Conservation (phyloP, 2,797 vertebrate species). For the Sparus aurata region DNA sequence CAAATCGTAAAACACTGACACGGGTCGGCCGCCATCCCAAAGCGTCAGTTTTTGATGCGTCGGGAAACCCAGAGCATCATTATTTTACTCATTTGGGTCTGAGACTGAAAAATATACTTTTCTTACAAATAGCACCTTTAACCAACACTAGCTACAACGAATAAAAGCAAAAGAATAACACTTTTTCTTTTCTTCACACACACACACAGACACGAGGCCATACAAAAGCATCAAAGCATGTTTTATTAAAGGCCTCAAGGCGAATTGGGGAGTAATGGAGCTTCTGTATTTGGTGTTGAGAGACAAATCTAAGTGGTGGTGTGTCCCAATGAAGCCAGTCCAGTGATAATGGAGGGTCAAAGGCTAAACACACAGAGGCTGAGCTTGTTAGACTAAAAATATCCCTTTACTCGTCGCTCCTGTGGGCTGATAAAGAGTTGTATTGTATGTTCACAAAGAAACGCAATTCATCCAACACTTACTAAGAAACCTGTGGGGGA, state of each 20-base stretch:
- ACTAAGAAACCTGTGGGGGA: conserved; percentile 46
- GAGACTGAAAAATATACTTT: no score
- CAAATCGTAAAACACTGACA: no score
- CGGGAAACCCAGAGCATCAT: no score
- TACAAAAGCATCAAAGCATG: conserved; percentile 38
- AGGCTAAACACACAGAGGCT: conserved; percentile 36
- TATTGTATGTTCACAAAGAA: conserved; percentile 31
- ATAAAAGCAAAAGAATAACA: not conserved
- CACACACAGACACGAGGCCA: not conserved
- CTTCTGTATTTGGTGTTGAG: conserved; percentile 25
- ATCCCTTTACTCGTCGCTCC: conserved; percentile 29
- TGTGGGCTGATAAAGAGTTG: conserved; percentile 24
- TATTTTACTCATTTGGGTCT: no score
- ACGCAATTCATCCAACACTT: conserved; percentile 39
- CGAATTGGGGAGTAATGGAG: conserved; percentile 30
- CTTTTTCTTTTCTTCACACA: not conserved
- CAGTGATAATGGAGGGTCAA: conserved; percentile 53
- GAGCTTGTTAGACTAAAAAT: conserved; percentile 46
- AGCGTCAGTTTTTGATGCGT: no score
- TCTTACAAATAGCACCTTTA: no score
- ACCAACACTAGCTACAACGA: not conserved
- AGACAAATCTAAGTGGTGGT: conserved; percentile 24
- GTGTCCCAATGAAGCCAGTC: conserved; percentile 20
- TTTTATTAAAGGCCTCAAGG: conserved; percentile 33
- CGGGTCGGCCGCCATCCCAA: no score